Conservation (phyloP, 2,797 vertebrate species). For the Lagodon rhomboides region DNA sequence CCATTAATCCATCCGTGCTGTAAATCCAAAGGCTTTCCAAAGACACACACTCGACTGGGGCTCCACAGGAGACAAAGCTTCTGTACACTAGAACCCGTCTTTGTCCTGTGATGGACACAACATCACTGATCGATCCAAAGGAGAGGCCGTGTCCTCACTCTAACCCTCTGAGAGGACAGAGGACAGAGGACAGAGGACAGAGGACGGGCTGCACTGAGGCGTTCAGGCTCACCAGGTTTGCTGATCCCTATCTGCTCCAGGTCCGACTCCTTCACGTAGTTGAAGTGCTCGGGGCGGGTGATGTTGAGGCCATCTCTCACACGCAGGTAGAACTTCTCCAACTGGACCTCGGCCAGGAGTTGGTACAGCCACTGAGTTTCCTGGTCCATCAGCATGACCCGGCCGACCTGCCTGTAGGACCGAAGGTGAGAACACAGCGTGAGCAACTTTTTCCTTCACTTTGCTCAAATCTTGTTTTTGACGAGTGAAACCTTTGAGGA, state of each 20-base stretch:
- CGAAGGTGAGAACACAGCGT: neutral
- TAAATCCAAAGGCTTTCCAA: neutral
- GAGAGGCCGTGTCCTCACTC: too few relatives aligned
- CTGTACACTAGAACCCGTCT: neutral
- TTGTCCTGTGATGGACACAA: neutral
- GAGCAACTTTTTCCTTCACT: neutral
- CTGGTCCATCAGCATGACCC: constrained; percentile 89
- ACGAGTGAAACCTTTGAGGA: neutral
- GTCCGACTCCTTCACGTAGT: constrained; percentile 90
- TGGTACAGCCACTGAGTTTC: constrained; percentile 89
- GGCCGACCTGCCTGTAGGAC: constrained; percentile 34
- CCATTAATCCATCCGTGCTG: neutral
- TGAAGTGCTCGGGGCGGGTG: constrained; percentile 89
- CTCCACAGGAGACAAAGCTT: neutral
- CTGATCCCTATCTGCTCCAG: constrained; percentile 92
- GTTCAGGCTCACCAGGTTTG: constrained; percentile 86
- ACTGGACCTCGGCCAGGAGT: constrained; percentile 89
- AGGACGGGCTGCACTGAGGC: too few relatives aligned
- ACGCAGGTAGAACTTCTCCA: constrained; percentile 90
- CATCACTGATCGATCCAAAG: neutral
- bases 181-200: too few relatives aligned
- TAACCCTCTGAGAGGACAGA: too few relatives aligned
- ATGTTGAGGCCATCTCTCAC: constrained; percentile 91
- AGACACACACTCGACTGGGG: neutral
- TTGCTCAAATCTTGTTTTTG: neutral